Conservation (phyloP, 1,140 invertebrate genomes). For the Dreissena polymorpha region DNA sequence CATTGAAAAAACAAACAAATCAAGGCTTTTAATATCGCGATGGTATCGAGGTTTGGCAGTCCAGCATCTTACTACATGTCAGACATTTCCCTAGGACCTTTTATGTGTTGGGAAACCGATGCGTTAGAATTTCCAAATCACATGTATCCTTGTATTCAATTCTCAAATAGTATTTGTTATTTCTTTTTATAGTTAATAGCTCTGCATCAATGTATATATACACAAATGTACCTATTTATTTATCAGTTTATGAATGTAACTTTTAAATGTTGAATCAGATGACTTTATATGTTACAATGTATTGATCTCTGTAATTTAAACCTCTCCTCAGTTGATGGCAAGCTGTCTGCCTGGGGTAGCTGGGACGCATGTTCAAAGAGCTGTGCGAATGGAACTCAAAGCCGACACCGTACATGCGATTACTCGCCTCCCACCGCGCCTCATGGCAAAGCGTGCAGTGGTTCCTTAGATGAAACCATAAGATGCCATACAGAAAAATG, state of each 20-base stretch:
- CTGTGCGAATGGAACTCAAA: conserved; percentile 92
- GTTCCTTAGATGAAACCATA: not conserved
- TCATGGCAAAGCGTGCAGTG: conserved; percentile 34
- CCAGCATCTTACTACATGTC: no score
- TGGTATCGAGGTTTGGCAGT: no score
- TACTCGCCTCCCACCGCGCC: not conserved
- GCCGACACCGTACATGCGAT: conserved; percentile 80
- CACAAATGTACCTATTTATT: no score
- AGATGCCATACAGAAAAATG: conserved; percentile 14
- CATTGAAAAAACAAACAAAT: no score
- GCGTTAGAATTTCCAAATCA: no score
- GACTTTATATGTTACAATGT: not conserved
- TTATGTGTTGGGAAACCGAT: no score
- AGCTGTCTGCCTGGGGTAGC: conserved; percentile 81
- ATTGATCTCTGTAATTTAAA: not conserved
- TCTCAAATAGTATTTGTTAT: no score
- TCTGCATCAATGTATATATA: no score
- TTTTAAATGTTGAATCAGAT: not conserved
- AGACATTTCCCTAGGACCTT: no score
- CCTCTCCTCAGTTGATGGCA: conserved; percentile 64
- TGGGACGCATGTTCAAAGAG: conserved; percentile 94
- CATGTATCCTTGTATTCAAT: no score
- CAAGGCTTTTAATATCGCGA: no score
- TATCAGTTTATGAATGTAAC: not conserved
- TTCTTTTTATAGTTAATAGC: no score